phyloP scores from a whole-genome alignment of 2,888 invertebrate genomes.

The Dryobotodes eremita region DNA sequence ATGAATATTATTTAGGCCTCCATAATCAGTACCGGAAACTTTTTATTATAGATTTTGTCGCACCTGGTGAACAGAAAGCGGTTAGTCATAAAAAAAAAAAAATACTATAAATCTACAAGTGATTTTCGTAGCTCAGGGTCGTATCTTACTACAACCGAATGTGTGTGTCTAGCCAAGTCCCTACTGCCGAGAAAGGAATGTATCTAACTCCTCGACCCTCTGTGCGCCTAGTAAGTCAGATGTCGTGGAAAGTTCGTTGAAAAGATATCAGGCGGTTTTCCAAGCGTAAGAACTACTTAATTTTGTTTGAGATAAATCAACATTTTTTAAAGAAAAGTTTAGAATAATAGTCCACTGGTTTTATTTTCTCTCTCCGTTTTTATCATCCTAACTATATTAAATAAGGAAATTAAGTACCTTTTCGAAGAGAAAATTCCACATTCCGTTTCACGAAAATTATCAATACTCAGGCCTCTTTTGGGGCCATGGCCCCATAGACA shows the following conservation, averaged over 20 bases:
- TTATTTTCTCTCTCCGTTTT: not conserved
- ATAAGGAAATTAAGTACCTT: not conserved
- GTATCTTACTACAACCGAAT: not conserved
- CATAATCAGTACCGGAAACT: not conserved
- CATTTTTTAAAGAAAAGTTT: not conserved
- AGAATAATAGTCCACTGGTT: not conserved
- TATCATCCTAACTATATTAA: too few species aligned
- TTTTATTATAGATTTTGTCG: not conserved
- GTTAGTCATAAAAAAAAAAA: not conserved
- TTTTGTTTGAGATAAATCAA: not conserved
- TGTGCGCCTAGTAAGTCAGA: slow-evolving; percentile 78
- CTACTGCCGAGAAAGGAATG: slow-evolving; percentile 45
- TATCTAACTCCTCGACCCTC: slow-evolving; percentile 31
- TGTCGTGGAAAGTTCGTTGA: slow-evolving; percentile 81
- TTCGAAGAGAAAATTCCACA: not conserved
- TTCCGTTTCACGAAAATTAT: not conserved
- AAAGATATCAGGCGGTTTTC: slow-evolving; percentile 75
- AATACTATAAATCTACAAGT: slow-evolving; percentile 2
- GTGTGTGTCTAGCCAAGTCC: not conserved
- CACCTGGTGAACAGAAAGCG: not conserved
- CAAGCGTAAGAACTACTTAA: slow-evolving; percentile 40
- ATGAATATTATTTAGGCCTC: slow-evolving; percentile 12
- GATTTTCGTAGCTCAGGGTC: slow-evolving; percentile 31
- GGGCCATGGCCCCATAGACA: slow-evolving; percentile 2
- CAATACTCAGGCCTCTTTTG: not conserved